Base-by-base conservation (phyloP, 2,797 vertebrate genomes). In the Cephalopachus bancanus region DNA sequence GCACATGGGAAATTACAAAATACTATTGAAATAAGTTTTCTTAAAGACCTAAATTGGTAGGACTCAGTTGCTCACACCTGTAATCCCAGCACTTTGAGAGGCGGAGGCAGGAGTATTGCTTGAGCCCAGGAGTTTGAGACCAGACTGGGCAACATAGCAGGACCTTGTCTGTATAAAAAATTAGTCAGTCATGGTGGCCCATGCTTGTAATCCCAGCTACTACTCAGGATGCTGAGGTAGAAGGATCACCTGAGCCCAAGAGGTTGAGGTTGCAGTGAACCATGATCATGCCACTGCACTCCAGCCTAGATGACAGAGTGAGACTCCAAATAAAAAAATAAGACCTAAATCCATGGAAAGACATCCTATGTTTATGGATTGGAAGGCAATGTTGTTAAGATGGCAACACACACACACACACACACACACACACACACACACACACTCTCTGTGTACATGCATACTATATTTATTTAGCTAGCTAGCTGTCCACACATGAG, bases 301-400 rank as follows among this genome's bases (percentile, higher is more conserved):
- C 67, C n/a, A 71, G 67, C n/a, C 67, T 37, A 19, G n/a, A 19
- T 19, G 5, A 20, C 67, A 71, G 67, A 71, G n/a, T 4, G 8
- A 71, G n/a, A 71, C 67, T 37, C 67, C 67, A 37, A 19, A 30
- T 69, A 30, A 71, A 71, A 71, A 37, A 37, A 74, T 59, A 78
- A 62, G 44, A 83, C 16, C 6, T 49, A 62, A 81, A 19, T 33
- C 30, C 20, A 59, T 76, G 24, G 83, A 19, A 83, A 87, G 81
- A 60, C 19, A 78, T n/a, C 30, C 15, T 51, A 3, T 67, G 69
- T 75, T 72, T 57, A 79, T 28, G 74, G 33, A 72, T 11, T 51
- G 30, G 49, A 80, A 89, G 71, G 51, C 65, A 33, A 26, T 78
- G 15, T 92, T 65, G 53, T 91, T 72, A 83, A 72, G 44, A 67